Percentiles rank a stretch among this genome's conserved stretches.
These are phyloP conservation scores for Cryptocephalus primarius DNA, from an alignment of 2,888 invertebrate genomes.

Conservation along the genomic window DNA sequence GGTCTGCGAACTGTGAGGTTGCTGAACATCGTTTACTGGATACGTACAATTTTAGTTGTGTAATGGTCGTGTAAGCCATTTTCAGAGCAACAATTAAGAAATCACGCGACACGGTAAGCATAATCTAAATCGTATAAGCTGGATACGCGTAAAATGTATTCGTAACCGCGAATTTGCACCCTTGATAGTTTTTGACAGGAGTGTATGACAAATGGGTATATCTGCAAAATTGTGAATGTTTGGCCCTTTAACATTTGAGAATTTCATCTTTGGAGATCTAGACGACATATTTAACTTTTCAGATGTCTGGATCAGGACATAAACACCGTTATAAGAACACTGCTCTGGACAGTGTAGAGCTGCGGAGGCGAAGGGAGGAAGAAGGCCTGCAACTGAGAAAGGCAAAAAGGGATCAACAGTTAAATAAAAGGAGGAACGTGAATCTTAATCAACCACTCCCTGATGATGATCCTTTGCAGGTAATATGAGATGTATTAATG, in stretches of 20 bases:
- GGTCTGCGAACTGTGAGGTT: no score
- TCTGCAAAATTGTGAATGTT: no score
- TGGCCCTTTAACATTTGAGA: no score
- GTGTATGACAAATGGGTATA: no score
- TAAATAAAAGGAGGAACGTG: slow-evolving; percentile 88
- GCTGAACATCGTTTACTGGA: no score
- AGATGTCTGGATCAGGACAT: slow-evolving; percentile 76
- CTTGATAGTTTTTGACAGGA: no score
- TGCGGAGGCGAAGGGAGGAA: slow-evolving; percentile 85
- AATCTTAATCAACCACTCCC: slow-evolving; percentile 31
- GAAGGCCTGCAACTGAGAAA: slow-evolving; percentile 93
- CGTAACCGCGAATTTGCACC: no score
- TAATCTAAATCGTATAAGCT: no score
- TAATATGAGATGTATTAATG: slow-evolving; percentile 13
- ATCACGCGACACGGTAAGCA: not conserved
- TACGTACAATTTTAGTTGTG: not conserved
- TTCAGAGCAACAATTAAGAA: not conserved
- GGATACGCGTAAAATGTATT: no score
- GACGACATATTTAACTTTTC: slow-evolving; percentile 11
- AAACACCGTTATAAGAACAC: slow-evolving; percentile 92
- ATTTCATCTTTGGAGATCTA: not conserved
- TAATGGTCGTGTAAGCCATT: not conserved
- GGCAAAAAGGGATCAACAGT: slow-evolving; percentile 89
- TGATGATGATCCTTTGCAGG: slow-evolving; percentile 37
- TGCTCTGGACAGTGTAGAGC: slow-evolving; percentile 83